Conservation (phyloP, 2,888 invertebrate species). For the Pristionchus exspectatus region DNA sequence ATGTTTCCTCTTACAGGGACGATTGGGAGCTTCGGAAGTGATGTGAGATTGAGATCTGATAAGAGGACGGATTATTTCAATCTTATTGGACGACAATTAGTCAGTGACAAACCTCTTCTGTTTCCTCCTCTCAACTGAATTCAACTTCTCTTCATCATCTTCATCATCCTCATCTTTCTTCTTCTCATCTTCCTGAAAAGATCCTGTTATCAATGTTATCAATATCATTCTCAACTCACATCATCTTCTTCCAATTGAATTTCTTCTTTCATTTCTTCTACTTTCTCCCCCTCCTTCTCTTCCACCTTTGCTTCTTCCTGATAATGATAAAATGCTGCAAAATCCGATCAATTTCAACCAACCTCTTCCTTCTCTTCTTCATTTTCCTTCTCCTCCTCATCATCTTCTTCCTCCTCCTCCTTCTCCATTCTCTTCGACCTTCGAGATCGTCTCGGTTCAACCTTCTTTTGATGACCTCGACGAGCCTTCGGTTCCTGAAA, state of each 20-base stretch:
- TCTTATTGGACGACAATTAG: neutral
- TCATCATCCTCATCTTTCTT: slow-evolving; percentile 38
- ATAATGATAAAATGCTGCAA: neutral
- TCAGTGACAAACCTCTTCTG: neutral
- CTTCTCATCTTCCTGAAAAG: neutral
- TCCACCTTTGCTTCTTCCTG: slow-evolving; percentile 27
- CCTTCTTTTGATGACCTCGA: slow-evolving; percentile 17
- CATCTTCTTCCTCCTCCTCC: slow-evolving; percentile 31
- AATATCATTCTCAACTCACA: neutral
- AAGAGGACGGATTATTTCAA: neutral
- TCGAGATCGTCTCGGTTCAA: neutral
- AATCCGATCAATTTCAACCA: neutral
- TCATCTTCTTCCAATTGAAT: slow-evolving; percentile 13
- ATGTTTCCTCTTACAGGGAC: slow-evolving; percentile 54
- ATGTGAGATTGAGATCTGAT: slow-evolving; percentile 48
- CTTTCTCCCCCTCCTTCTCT: slow-evolving; percentile 39
- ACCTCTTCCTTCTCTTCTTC: slow-evolving; percentile 47
- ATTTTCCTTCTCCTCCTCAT: slow-evolving; percentile 48
- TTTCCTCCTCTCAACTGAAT: slow-evolving; percentile 46
- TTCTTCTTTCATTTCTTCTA: neutral
- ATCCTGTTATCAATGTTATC: neutral
- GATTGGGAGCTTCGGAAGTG: slow-evolving; percentile 38
- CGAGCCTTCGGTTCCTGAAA: slow-evolving; percentile 25
- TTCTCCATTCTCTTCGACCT: slow-evolving; percentile 26
- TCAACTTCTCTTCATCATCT: slow-evolving; percentile 34